A percentile compares a stretch with the other conserved stretches of the same genome.
These are phyloP conservation scores for Labeo calbasu DNA, from an alignment of 2,797 vertebrate species.

Conservation along the genomic window DNA sequence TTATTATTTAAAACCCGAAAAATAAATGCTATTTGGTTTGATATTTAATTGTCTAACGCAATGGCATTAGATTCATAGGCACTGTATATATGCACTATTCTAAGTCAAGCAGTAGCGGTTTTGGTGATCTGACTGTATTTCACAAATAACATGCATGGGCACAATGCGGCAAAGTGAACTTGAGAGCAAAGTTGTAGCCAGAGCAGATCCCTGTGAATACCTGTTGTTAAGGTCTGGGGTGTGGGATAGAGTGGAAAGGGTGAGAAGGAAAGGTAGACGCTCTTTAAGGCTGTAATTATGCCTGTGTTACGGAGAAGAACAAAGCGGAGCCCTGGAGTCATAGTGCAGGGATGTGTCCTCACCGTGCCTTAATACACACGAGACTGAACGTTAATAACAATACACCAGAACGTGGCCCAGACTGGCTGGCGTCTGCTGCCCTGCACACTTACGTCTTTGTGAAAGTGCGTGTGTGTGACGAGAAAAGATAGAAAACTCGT, in stretches of 20 bases:
- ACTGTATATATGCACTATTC: not conserved
- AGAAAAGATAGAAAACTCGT: conserved; percentile 26
- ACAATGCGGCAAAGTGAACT: conserved; percentile 4
- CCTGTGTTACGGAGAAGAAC: conserved; percentile 74
- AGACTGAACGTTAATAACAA: conserved; percentile 74
- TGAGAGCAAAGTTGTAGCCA: conserved; percentile 1
- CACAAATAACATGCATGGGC: not conserved
- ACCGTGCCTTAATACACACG: conserved; percentile 71
- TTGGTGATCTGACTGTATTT: not conserved
- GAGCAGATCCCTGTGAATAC: conserved; percentile 56
- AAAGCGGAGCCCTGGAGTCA: conserved; percentile 81
- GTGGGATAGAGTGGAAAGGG: conserved; percentile 54
- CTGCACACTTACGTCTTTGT: conserved; percentile 53
- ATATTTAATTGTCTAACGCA: not conserved
- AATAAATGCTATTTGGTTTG: no score
- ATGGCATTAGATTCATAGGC: not conserved
- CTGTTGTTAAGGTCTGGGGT: conserved; percentile 67
- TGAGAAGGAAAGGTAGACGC: conserved; percentile 69
- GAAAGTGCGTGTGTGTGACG: conserved; percentile 45
- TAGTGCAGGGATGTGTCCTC: conserved; percentile 74
- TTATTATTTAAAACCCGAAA: no score
- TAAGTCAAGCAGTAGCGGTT: not conserved
- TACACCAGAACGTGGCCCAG: conserved; percentile 72
- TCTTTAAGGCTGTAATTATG: conserved; percentile 81
- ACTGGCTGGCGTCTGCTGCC: conserved; percentile 77